Conservation (phyloP, 2,113 vertebrate species). For the Lycocorax pyrrhopterus region DNA sequence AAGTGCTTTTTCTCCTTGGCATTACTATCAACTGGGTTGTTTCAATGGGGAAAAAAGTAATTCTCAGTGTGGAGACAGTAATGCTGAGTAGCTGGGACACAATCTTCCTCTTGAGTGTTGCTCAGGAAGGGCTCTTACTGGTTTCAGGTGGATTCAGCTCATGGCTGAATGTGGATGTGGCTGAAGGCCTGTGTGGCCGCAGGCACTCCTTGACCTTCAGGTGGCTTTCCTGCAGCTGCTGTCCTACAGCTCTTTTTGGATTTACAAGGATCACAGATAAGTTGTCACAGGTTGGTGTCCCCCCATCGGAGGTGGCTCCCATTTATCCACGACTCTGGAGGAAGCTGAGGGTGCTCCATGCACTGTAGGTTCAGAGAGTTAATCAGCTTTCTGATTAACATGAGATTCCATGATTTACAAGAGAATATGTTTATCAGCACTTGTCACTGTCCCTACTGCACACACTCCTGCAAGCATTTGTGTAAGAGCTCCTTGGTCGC, state of each 20-base stretch:
- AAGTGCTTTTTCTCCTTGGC: not conserved
- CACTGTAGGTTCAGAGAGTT: not conserved
- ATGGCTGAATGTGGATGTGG: not conserved
- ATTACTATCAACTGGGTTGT: not conserved
- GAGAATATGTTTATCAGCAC: not conserved
- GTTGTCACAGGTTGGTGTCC: accelerated
- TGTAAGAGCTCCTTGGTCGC: not conserved
- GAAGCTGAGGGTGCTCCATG: not conserved
- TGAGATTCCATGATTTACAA: not conserved
- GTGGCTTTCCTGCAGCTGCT: not conserved
- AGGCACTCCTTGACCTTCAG: not conserved
- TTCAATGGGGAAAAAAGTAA: not conserved
- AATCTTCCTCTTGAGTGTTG: not conserved
- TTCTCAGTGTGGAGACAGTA: not conserved
- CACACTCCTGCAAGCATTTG: accelerated
- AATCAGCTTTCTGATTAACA: not conserved
- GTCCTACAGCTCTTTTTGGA: not conserved
- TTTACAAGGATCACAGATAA: not conserved
- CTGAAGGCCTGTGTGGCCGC: not conserved
- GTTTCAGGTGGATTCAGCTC: not conserved
- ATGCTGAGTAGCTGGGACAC: not conserved
- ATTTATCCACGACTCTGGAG: not conserved
- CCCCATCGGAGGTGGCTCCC: accelerated
- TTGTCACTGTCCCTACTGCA: accelerated
- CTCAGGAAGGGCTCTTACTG: not conserved